Base-by-base conservation (phyloP, 2,888 invertebrate genomes). In the Tupiocoris notatus region DNA sequence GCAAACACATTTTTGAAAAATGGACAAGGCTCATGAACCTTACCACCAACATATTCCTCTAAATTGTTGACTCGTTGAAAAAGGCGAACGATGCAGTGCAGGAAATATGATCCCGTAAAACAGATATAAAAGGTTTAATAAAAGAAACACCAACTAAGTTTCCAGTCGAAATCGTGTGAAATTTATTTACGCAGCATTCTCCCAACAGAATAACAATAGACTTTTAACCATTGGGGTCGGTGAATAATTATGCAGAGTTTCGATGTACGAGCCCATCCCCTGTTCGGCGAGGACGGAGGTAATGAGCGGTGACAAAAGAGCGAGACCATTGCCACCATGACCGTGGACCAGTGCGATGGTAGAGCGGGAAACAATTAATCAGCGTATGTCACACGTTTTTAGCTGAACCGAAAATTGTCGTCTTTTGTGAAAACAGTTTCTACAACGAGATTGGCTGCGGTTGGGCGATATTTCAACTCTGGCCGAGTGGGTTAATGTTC, bases 291-390 rank as follows among this genome's bases (percentile, higher is more conserved):
- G 9, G 65, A 17, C 16, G 39, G 21, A 66, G 67, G 67, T 67
- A 67, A 67, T 67, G 67, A 67, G 67, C 54, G 66, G 57, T 57
- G 67, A 67, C 67, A 67, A 67, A 67, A 59, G 59, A 59, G 59
- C 3, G 59, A 59, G n/a, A 59, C 39, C 39, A 39, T 39, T 39
- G 39, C 39, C 12, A 39, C 39, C 39, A 39, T 39, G 39, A 39
- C 39, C 39, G 12, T 39, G 39, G 39, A 39, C 39, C 12, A 7
- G 39, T 39, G 65, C 25, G 65, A 25, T 63, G n/a, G 63, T 23
- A 23, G 25, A 39, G 56, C 67, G 56, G 67, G 67, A 67, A 67
- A 67, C 67, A 56, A 67, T 67, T 67, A 67, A 57, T 57, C 57
- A 57, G 67, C 18, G 59, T 17, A 18, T 59, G 59, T 59, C 59